These are phyloP conservation scores for Psittacara wagleri DNA, from an alignment of 2,113 vertebrate species.

Conservation along the genomic window DNA sequence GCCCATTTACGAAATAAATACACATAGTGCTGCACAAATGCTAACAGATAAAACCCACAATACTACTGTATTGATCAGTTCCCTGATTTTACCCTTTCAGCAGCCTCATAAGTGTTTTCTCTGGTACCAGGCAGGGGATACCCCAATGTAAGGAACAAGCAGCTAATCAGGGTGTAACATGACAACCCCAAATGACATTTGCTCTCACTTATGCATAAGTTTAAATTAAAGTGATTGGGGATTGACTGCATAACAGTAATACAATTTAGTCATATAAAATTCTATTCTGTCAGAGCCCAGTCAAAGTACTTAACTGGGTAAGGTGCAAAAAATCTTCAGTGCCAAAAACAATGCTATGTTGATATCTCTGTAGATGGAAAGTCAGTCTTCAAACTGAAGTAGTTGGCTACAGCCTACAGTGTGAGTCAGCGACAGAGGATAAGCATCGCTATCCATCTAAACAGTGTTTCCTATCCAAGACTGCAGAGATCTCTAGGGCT, in stretches of 20 bases:
- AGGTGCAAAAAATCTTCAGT: not conserved
- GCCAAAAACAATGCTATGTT: not conserved
- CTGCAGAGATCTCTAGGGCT: not conserved
- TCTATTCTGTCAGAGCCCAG: not conserved
- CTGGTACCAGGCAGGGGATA: not conserved
- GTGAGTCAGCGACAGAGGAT: not conserved
- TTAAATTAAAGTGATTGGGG: not conserved
- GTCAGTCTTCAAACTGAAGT: not conserved
- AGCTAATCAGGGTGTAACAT: not conserved
- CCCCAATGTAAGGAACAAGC: not conserved
- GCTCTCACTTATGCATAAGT: not conserved
- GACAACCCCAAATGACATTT: not conserved
- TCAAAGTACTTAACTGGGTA: not conserved
- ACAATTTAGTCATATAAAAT: not conserved
- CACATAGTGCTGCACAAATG: not conserved
- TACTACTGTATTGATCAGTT: not conserved
- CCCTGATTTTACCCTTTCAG: not conserved
- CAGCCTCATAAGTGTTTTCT: not conserved
- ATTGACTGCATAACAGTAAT: not conserved
- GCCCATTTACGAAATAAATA: not conserved
- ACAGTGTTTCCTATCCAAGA: not conserved
- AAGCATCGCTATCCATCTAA: accelerated
- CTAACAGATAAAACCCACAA: not conserved
- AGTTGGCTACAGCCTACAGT: not conserved
- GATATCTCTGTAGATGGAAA: not conserved